phyloP scores from a whole-genome alignment of 2,113 vertebrate species.

The Apaloderma vittatum region DNA sequence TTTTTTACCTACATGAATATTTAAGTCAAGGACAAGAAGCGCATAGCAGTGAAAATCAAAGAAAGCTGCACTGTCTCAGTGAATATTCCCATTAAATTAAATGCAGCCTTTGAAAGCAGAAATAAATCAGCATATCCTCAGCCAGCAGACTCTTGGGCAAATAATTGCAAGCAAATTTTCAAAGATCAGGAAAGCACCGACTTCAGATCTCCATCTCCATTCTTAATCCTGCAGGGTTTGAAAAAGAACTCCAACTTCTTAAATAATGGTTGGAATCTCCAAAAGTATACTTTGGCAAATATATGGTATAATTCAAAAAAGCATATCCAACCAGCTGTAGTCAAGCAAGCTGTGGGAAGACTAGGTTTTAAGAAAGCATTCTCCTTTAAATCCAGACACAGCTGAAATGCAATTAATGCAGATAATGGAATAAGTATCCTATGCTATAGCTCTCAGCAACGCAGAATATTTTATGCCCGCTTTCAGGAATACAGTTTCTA shows the following conservation, averaged over 20 bases:
- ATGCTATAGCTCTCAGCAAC: background rate
- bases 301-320: accelerated
- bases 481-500: background rate
- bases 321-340: background rate
- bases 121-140: background rate
- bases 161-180: background rate
- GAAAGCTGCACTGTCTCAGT: background rate
- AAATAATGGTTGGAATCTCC: background rate
- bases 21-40: background rate
- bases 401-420: background rate
- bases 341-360: background rate
- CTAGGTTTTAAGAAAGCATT: background rate
- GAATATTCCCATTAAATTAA: background rate
- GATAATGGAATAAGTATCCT: background rate
- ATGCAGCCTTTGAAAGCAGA: background rate
- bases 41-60: background rate
- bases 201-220: background rate
- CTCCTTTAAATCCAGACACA: background rate
- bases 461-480: background rate
- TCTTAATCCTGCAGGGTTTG: background rate
- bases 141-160: background rate
- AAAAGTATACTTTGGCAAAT: background rate
- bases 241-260: background rate
- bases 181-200: background rate
- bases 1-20: background rate